phyloP scores from a whole-genome alignment of 2,113 vertebrate species.

The Nothobranchius kuhntae region DNA sequence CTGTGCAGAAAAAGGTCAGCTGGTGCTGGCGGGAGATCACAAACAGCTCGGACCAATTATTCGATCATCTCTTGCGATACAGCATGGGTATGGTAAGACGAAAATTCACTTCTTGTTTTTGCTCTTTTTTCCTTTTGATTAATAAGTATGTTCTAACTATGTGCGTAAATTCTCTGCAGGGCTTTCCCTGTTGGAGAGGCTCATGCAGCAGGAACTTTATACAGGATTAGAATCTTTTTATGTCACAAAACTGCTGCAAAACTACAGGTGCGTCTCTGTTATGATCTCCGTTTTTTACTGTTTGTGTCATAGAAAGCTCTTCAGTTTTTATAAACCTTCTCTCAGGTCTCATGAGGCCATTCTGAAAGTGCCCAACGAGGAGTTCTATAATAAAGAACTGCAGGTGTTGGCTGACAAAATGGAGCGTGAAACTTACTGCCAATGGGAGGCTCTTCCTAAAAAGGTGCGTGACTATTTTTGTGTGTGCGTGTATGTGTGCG shows the following conservation, averaged over 20 bases:
- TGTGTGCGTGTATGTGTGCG: no score
- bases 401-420: slow-evolving; percentile 73
- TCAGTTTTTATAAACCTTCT: background rate
- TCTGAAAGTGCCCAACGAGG: slow-evolving; percentile 85
- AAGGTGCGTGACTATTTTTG: slow-evolving; percentile 72
- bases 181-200: slow-evolving; percentile 88
- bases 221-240: slow-evolving; percentile 80
- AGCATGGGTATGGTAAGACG: slow-evolving; percentile 81
- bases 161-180: slow-evolving; percentile 60
- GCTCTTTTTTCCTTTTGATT: background rate
- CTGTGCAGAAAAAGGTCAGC: slow-evolving; percentile 78
- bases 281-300: background rate
- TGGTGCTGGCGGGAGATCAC: slow-evolving; percentile 93
- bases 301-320: background rate
- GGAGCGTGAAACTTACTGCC: slow-evolving; percentile 80
- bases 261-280: slow-evolving; percentile 85
- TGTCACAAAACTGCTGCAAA: slow-evolving; percentile 91
- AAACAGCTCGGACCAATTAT: slow-evolving; percentile 89
- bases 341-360: slow-evolving; percentile 89
- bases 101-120: background rate
- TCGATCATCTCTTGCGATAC: slow-evolving; percentile 80
- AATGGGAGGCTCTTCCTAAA: slow-evolving; percentile 84
- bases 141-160: background rate
- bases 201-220: slow-evolving; percentile 87
- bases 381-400: slow-evolving; percentile 89